phyloP scores from a whole-genome alignment of 2,888 invertebrate genomes.

The Noctua janthe region DNA sequence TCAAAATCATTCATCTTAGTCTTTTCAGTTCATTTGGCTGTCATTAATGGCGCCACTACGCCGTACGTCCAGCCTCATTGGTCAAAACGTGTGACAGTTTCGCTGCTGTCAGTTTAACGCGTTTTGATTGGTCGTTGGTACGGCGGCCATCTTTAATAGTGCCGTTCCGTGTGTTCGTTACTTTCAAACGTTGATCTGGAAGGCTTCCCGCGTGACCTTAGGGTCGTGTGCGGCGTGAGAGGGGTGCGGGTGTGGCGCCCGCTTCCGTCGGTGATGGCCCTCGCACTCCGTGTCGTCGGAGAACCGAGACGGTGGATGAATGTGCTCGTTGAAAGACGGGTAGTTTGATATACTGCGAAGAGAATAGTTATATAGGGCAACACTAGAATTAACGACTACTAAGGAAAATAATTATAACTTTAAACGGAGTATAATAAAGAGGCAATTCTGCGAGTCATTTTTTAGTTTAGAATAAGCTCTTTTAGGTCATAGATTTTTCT shows the following conservation, averaged over 20 bases:
- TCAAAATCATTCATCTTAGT: conserved; percentile 51
- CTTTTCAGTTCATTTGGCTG: conserved; percentile 40
- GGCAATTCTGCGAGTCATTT: not conserved
- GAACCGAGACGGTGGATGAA: conserved; percentile 96
- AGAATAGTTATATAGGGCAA: conserved; percentile 6
- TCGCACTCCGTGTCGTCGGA: conserved; percentile 94
- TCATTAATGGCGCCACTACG: conserved; percentile 38
- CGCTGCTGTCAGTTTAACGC: conserved; percentile 22
- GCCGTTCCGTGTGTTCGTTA: conserved; percentile 35
- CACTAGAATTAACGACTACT: not conserved
- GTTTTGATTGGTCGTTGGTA: conserved; percentile 34
- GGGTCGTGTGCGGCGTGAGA: conserved; percentile 80
- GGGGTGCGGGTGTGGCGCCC: conserved; percentile 77
- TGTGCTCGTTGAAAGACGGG: conserved; percentile 95
- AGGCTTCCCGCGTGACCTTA: conserved; percentile 92
- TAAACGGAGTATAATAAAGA: not conserved
- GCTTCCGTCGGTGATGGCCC: conserved; percentile 85
- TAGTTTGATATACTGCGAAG: conserved; percentile 93
- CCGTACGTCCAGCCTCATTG: conserved; percentile 24
- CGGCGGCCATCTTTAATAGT: conserved; percentile 48
- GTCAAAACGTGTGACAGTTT: conserved; percentile 31
- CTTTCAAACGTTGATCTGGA: conserved; percentile 94
- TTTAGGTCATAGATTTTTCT: not conserved
- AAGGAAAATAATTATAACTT: conserved; percentile 6
- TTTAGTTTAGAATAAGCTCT: not conserved